Evolutionary conservation across 2,888 invertebrate species (phyloP).

Genomic region (Synergus itoensis): DNA sequence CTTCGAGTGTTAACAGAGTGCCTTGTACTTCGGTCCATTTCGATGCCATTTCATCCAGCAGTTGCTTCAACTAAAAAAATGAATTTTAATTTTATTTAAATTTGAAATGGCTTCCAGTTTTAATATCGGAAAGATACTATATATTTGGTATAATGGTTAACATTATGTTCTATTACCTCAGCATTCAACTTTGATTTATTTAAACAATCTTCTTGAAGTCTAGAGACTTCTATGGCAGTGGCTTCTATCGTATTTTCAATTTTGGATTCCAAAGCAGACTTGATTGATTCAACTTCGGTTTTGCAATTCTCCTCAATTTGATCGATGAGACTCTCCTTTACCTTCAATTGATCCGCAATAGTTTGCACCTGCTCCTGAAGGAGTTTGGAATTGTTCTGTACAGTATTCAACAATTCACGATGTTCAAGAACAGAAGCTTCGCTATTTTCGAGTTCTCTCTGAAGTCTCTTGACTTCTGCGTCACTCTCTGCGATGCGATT

Average conservation of each 20-base stretch:
- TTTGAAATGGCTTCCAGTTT: not conserved
- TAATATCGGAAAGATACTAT: too few species aligned
- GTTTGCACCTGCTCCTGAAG: constrained; percentile 67
- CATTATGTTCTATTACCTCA: constrained; percentile 65
- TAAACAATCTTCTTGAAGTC: constrained; percentile 61
- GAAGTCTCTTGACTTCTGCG: constrained; percentile 71
- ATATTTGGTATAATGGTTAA: constrained; percentile 52
- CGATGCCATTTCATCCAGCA: constrained; percentile 67
- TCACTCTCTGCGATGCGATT: constrained; percentile 69
- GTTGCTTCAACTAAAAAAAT: constrained; percentile 62
- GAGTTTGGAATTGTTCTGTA: constrained; percentile 68
- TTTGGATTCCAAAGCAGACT: constrained; percentile 63
- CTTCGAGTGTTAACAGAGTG: constrained; percentile 68
- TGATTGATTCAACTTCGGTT: constrained; percentile 67
- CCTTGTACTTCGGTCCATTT: constrained; percentile 62
- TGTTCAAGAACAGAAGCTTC: constrained; percentile 67
- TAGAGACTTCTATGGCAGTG: constrained; percentile 63
- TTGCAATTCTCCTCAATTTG: constrained; percentile 67
- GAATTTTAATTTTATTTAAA: not conserved
- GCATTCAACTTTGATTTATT: constrained; percentile 61
- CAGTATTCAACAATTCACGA: constrained; percentile 64
- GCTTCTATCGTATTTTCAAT: constrained; percentile 65
- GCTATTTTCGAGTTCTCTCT: constrained; percentile 64
- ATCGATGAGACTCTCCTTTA: constrained; percentile 65
- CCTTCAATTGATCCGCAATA: constrained; percentile 66